Percentiles rank a stretch among this genome's conserved stretches.
Evolutionary conservation across 2,797 vertebrate species (phyloP).

Genomic region (Erethizon dorsatum): DNA sequence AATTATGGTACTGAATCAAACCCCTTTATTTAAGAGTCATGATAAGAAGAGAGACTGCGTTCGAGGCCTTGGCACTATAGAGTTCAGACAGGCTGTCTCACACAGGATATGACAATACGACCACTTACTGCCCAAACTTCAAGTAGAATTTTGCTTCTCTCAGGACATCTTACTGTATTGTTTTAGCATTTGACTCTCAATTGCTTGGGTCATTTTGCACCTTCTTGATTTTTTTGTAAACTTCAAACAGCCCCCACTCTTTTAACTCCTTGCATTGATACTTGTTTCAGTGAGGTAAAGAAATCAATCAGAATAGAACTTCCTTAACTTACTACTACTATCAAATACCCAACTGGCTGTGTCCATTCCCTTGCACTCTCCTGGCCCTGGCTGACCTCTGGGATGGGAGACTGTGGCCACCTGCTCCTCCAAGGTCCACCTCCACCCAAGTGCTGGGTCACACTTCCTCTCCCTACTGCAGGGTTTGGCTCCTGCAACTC

Average conservation of each 20-base stretch:
- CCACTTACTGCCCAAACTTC: background rate
- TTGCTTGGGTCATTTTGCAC: background rate
- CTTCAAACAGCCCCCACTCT: background rate
- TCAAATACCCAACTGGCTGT: background rate
- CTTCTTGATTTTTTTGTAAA: background rate
- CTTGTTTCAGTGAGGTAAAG: background rate
- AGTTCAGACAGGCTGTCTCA: background rate
- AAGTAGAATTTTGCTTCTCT: background rate
- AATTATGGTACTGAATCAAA: background rate
- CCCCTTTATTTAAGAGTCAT: background rate
- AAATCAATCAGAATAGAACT: background rate
- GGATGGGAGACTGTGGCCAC: too few relatives aligned
- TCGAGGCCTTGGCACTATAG: background rate
- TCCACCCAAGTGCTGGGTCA: background rate
- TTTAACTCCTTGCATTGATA: background rate
- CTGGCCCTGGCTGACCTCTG: background rate
- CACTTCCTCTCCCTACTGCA: background rate
- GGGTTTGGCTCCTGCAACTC: background rate
- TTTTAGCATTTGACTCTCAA: background rate
- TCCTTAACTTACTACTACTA: background rate
- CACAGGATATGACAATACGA: background rate
- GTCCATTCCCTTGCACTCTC: rapidly evolving
- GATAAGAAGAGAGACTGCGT: background rate
- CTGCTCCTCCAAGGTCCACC: too few relatives aligned
- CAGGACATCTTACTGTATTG: background rate